Evolutionary conservation across 1,140 invertebrate species (phyloP).

Genomic region (Saccostrea echinata): DNA sequence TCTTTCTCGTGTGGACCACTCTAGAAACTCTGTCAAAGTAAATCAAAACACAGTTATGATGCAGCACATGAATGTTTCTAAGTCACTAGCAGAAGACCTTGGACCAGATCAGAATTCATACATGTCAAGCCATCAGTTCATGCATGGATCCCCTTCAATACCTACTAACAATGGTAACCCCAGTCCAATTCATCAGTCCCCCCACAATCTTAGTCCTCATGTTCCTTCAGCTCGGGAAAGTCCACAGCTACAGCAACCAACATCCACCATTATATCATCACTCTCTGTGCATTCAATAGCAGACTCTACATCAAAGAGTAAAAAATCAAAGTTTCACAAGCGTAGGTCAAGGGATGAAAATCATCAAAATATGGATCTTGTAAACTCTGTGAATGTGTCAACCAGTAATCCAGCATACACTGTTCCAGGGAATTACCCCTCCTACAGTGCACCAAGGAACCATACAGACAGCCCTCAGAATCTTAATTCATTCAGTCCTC

Average conservation of each 20-base stretch:
- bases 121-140: constrained; percentile 38
- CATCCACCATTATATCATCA: constrained; percentile 63
- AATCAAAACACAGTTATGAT: constrained; percentile 28
- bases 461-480: constrained; percentile 54
- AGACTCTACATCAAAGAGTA: constrained; percentile 77
- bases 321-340: constrained; percentile 60
- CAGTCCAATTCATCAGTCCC: constrained; percentile 70
- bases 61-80: constrained; percentile 35
- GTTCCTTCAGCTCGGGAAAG: constrained; percentile 62
- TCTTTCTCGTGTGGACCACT: constrained; percentile 49
- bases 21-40: constrained; percentile 31
- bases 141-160: constrained; percentile 36
- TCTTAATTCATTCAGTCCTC: constrained; percentile 49
- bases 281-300: constrained; percentile 73
- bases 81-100: constrained; percentile 15
- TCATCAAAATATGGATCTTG: constrained; percentile 19
- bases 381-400: neutral
- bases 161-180: constrained; percentile 55
- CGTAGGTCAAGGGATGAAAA: constrained; percentile 67
- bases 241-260: constrained; percentile 64
- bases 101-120: constrained; percentile 6
- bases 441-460: constrained; percentile 17
- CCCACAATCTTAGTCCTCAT: constrained; percentile 65
- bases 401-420: constrained; percentile 44
- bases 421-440: constrained; percentile 44